These are phyloP conservation scores for Cherax quadricarinatus DNA, from an alignment of 1,140 invertebrate genomes.

Conservation along the genomic window DNA sequence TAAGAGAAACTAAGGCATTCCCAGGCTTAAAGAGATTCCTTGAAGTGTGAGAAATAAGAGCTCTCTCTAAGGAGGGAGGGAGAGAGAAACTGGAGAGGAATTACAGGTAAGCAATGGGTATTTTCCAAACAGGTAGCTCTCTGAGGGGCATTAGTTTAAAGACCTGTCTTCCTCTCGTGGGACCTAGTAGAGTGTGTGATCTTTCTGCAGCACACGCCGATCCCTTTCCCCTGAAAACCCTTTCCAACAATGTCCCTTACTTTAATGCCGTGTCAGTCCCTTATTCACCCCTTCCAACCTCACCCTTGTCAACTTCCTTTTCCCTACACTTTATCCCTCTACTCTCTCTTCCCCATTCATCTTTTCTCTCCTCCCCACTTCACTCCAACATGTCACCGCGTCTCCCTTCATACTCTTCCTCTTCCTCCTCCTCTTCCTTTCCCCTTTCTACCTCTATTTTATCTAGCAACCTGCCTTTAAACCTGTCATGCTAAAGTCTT, in stretches of 20 bases:
- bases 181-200: not conserved
- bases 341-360: no score
- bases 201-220: not conserved
- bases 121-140: not conserved
- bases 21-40: not conserved
- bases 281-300: not conserved
- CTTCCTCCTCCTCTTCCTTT: not conserved
- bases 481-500: no score
- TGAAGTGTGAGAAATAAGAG: not conserved
- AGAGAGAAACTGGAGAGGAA: not conserved
- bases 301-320: not conserved
- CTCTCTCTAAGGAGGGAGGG: not conserved
- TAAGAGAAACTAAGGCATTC: not conserved
- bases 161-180: not conserved
- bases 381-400: not conserved
- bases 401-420: not conserved
- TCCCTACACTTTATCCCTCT: no score
- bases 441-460: not conserved
- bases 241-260: no score
- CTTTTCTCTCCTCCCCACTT: not conserved
- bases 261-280: not conserved
- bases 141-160: not conserved
- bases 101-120: constrained; percentile 1
- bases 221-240: no score
- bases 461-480: no score